phyloP scores from a whole-genome alignment of 2,888 invertebrate species.

The Zaprionus lineosus region DNA sequence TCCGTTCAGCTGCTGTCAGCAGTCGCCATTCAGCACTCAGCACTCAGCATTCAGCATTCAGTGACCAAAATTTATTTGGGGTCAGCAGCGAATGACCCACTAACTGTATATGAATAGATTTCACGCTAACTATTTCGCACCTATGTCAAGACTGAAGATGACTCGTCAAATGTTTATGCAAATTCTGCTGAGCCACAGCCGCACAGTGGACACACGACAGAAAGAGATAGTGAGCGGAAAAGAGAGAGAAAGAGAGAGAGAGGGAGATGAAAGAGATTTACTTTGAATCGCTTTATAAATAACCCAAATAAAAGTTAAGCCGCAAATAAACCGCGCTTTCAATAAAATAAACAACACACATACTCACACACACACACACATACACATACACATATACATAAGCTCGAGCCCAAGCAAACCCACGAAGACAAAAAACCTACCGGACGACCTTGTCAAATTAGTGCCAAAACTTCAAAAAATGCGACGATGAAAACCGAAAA shows the following conservation, averaged over 20 bases:
- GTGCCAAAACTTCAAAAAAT: conserved; percentile 57
- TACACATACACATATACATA: too few species aligned
- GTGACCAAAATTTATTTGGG: conserved; percentile 56
- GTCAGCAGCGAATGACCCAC: conserved; percentile 60
- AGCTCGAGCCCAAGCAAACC: conserved; percentile 5
- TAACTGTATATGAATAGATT: conserved; percentile 66
- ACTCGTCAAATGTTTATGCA: conserved; percentile 64
- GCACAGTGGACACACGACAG: conserved; percentile 19
- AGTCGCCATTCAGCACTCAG: conserved; percentile 6
- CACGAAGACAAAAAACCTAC: conserved; percentile 30
- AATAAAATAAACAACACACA: conserved; percentile 29
- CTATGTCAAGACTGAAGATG: conserved; percentile 41
- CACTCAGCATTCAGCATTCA: conserved; percentile 10
- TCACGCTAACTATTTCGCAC: conserved; percentile 65
- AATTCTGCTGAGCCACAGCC: conserved; percentile 34
- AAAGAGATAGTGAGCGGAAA: not conserved
- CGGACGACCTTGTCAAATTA: conserved; percentile 70
- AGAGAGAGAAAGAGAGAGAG: not conserved
- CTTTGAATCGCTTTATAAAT: conserved; percentile 31
- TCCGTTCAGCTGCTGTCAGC: conserved; percentile 50
- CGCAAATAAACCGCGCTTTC: conserved; percentile 33
- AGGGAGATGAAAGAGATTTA: not conserved
- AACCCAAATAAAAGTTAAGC: conserved; percentile 32
- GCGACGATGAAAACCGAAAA: conserved; percentile 16
- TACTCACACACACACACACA: too few species aligned